Base-by-base conservation (phyloP, 2,888 invertebrate species). In the Agapostemon virescens region DNA sequence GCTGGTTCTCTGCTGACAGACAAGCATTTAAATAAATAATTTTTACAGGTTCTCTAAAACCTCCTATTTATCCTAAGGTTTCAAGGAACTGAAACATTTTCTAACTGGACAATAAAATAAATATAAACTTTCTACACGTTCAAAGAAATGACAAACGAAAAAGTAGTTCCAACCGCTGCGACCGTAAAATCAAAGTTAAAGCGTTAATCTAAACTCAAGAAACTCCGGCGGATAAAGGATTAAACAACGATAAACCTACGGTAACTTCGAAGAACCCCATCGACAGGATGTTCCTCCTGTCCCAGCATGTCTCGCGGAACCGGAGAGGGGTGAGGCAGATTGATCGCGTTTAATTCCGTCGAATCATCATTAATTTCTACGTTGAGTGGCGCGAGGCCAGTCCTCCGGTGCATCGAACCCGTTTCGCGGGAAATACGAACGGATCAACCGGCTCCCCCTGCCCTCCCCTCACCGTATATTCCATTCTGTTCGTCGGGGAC, bases 401-500 rank as follows among this genome's bases (percentile, higher is more conserved):
- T 15, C 6, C 20, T 61, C 61, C 42, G 61, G n/a, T 58, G 42
- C 70, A 71, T 71, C 70, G 70, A 71, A 70, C 45, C 0, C 42
- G 55, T 55, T 55, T 7, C 55, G 61, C 42, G 71, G 61, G 68
- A 69, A 67, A 79, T 69, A 70, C 80, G 77, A 85, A 80, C 68
- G 79, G 74, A 77, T 84, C 74, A 68, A n/a, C 49, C 49, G n/a
- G 49, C 49, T 49, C 9, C 45, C n/a, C n/a, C 49, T n/a, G n/a
- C n/a, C 38, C 13, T 38, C 38, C 38, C 38, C 49, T 68, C 68
- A 64, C 72, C 55, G 17, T 49, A 49, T 26, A 55, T 84, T 79
- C 79, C 76, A 74, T 84, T 84, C 76, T 74, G 79, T 75, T 76
- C 76, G 17, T 15, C 55, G 17, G 78, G 69, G 79, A 82, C 69